These are phyloP conservation scores for Coccyzus lansbergi DNA, from an alignment of 2,797 vertebrate genomes.

Conservation along the genomic window DNA sequence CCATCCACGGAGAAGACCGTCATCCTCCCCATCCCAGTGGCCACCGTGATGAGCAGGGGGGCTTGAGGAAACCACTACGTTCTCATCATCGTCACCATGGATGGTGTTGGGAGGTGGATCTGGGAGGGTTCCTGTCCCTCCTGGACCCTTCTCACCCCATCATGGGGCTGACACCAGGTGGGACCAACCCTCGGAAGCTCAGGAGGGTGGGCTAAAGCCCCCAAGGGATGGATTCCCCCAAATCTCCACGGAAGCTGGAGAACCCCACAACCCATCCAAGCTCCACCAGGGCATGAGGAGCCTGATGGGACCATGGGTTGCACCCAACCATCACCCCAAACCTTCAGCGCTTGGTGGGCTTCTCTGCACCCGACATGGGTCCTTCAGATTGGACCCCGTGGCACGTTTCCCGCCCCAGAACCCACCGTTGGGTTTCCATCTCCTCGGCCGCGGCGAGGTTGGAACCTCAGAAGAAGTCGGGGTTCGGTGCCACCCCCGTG, in stretches of 20 bases:
- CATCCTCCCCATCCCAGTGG: not conserved
- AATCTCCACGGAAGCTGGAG: not conserved
- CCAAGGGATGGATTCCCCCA: not conserved
- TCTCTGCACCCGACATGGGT: not conserved
- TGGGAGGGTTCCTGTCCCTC: not conserved
- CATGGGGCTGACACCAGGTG: too few relatives aligned
- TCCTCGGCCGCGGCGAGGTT: not conserved
- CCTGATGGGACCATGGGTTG: not conserved
- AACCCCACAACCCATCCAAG: not conserved
- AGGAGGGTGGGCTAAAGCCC: not conserved
- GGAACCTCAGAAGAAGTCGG: not conserved
- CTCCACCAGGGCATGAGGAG: not conserved
- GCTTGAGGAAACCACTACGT: too few relatives aligned
- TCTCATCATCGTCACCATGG: not conserved
- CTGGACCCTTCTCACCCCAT: too few relatives aligned
- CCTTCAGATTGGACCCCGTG: not conserved
- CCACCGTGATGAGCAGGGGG: not conserved
- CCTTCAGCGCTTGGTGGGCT: not conserved
- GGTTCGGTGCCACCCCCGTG: slow-evolving; percentile 57
- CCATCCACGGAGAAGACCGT: not conserved
- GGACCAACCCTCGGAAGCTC: too few relatives aligned
- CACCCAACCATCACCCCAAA: not conserved
- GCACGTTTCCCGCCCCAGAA: not conserved
- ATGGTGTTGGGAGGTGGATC: too few relatives aligned
- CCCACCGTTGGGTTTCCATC: not conserved